phyloP scores from a whole-genome alignment of 2,797 vertebrate genomes.

The Hemibagrus guttatus region DNA sequence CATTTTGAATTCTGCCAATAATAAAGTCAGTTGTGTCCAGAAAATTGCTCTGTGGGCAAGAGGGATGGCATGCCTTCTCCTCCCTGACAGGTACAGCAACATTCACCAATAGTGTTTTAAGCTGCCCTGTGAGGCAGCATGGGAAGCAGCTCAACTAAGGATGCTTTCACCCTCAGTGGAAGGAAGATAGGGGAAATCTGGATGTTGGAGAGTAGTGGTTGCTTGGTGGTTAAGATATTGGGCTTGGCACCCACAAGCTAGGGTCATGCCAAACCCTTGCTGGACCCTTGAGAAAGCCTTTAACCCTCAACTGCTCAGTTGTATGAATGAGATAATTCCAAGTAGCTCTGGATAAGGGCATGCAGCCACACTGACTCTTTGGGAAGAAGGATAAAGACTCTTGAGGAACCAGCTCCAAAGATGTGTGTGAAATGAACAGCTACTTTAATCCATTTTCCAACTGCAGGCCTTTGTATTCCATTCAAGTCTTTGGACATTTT shows the following conservation, averaged over 20 bases:
- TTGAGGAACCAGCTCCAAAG: background rate
- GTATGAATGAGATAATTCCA: background rate
- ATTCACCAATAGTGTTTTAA: no score
- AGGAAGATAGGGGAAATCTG: background rate
- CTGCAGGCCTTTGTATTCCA: background rate
- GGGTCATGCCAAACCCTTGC: no score
- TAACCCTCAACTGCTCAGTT: background rate
- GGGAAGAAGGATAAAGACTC: background rate
- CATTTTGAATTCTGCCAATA: background rate
- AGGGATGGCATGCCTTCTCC: no score
- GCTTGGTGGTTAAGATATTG: background rate
- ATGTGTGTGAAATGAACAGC: background rate
- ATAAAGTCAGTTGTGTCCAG: no score
- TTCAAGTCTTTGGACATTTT: background rate
- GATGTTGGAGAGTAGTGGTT: background rate
- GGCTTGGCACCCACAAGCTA: background rate
- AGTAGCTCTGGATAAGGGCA: background rate
- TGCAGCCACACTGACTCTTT: background rate
- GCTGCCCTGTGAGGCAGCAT: background rate
- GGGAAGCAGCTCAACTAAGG: background rate
- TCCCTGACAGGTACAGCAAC: background rate
- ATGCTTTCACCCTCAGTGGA: background rate
- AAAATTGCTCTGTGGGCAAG: background rate
- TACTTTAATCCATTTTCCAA: background rate
- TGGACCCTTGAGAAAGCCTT: background rate